A percentile compares a stretch with the other conserved stretches of the same genome.
phyloP scores from a whole-genome alignment of 2,113 vertebrate genomes.

The Dryoscopus gambensis region DNA sequence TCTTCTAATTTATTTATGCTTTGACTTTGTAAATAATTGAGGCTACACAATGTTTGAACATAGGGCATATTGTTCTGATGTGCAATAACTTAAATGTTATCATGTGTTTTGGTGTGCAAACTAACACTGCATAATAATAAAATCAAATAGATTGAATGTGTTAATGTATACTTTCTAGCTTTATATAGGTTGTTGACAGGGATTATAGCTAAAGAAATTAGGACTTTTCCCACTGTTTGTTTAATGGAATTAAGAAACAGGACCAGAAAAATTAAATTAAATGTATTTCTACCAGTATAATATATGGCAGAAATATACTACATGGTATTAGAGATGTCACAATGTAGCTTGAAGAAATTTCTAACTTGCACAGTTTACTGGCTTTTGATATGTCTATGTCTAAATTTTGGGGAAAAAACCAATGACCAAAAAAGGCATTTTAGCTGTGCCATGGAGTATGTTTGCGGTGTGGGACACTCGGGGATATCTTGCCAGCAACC shows the following conservation, averaged over 20 bases:
- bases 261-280: not conserved
- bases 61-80: not conserved
- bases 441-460: not conserved
- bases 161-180: not conserved
- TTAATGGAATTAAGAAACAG: not conserved
- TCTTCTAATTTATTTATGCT: not conserved
- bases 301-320: not conserved
- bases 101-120: not conserved
- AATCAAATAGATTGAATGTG: not conserved
- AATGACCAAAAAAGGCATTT: not conserved
- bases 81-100: not conserved
- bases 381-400: not conserved
- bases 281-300: not conserved
- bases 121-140: not conserved
- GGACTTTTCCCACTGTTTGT: not conserved
- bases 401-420: not conserved
- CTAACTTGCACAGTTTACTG: not conserved
- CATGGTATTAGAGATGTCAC: not conserved
- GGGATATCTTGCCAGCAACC: not conserved
- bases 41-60: not conserved
- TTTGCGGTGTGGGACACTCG: not conserved
- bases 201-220: not conserved
- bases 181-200: not conserved
- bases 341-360: not conserved
- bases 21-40: not conserved